Conservation (phyloP, 2,113 vertebrate genomes). For the Eublepharis macularius region DNA sequence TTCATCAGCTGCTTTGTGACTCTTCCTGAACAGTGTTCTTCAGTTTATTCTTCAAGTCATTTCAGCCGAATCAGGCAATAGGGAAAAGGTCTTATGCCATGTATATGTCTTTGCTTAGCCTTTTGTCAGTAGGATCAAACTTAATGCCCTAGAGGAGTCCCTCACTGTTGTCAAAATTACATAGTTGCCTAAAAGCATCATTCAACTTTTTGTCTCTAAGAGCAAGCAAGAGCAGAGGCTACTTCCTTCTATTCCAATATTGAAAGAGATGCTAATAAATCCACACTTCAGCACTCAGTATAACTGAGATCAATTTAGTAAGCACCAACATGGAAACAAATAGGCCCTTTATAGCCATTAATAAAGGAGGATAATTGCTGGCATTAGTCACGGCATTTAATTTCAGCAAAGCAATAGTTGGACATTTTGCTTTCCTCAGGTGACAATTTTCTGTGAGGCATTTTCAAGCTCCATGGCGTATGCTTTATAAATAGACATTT, state of each 20-base stretch:
- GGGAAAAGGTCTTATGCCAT: rapidly evolving
- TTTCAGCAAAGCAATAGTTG: conserved; percentile 44
- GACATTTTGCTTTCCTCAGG: conserved; percentile 52
- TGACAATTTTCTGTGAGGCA: conserved; percentile 47
- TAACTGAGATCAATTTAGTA: conserved; percentile 61
- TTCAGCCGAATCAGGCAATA: conserved; percentile 34
- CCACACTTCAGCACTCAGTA: conserved; percentile 44
- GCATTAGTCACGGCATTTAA: conserved; percentile 64
- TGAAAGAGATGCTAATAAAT: conserved; percentile 46
- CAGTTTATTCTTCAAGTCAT: conserved; percentile 37
- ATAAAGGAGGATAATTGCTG: conserved; percentile 62
- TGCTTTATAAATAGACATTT: conserved; percentile 50
- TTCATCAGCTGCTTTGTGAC: conserved; percentile 32
- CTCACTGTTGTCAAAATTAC: conserved; percentile 19
- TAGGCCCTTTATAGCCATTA: conserved; percentile 60
- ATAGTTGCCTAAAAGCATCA: not conserved
- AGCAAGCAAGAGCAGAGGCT: not conserved
- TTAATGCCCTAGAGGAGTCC: conserved; percentile 5
- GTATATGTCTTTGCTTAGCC: not conserved
- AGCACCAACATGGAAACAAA: conserved; percentile 65
- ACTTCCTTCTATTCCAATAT: not conserved
- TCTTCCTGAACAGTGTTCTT: conserved; percentile 32
- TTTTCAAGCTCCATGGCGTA: conserved; percentile 41
- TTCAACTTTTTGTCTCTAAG: conserved; percentile 24
- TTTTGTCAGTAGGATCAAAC: conserved; percentile 8